Evolutionary conservation across 2,113 vertebrate genomes (phyloP), one percentile per base, ranked within the genome.

Genomic region (Camelus dromedarius): DNA sequence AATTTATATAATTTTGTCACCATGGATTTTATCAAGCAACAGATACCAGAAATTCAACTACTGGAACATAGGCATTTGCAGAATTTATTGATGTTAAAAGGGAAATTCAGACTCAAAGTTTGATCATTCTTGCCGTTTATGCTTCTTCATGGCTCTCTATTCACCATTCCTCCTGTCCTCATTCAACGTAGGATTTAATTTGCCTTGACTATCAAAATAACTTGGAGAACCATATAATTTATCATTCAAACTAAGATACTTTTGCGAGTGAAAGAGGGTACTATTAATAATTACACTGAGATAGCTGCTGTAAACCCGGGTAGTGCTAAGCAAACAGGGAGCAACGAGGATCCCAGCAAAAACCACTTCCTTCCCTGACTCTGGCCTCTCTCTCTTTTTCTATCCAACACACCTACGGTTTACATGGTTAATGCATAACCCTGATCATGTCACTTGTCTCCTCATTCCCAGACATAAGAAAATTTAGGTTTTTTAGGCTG

Each of bases 151-250:
- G 6, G 35, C 52, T 95, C 28, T 95, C 14, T 75, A 38, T 60
- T 83, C 5, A 5, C n/a, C 19, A 52, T 7, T 48, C 18, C 4
- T 19, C 10, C 1, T 14, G 1, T 10, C 32, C 20, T 48, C 20
- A 66, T 91, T 30, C 77, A 93, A 89, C 56, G 56, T 26, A 91
- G 12, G 14, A 14, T 2, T 82, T 87, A 79, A 90, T 88, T 85
- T 92, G 2, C 24, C 22, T 77, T 91, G 32, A 89, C 7, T 84
- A n/a, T 90, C 84, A 30, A 95, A 77, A 91, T 52, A 92, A 77
- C 66, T 76, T 70, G 28, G 8, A 12, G 54, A 13, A 83, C 6
- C 19, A 79, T 52, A 35, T 30, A 80, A 84, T 91, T 89, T 87
- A 42, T 67, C 76, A 93, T 77, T 3, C 54, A 67, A 62, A 89